Evolutionary conservation across 1,140 invertebrate species (phyloP), one percentile per base, ranked within the genome.

Genomic region (Tetranychus urticae): DNA sequence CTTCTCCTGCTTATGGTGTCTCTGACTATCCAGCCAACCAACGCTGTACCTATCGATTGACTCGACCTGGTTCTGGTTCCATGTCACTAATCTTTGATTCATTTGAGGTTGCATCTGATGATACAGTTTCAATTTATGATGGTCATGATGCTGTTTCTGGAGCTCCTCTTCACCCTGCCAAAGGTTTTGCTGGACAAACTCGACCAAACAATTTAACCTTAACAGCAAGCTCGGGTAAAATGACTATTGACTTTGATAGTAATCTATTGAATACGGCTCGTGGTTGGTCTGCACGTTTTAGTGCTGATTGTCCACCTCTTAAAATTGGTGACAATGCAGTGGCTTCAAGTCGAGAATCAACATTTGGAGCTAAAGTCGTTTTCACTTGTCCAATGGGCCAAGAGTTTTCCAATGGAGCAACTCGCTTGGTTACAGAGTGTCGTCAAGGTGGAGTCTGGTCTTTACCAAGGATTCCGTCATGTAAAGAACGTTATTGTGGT

Each of bases 401-500:
- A 75, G 89, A 94, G 75, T 94, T 96, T 72, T 84, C 86, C 31
- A 93, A 86, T 59, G 72, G 72, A 4, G 85, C 85, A 70, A 74
- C 79, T 54, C 80, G 82, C 68, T 83, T 92, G 64, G 81, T 81
- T 6, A 89, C 87, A 1, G 80, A 85, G 72, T 93, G 88, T 76
- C 71, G 83, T 66, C 82, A 82, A 66, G 86, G 89, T 67, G 91
- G 91, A 59, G 85, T 88, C 69, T 96, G 91, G 91, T 90, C 86
- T 14, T 79, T 86, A 34, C 82, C 80, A 45, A 88, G 89, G 69
- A 90, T 96, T 69, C 90, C 91, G 4, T 83, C 84, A 70, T 97
- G 91, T 74, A 91, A 96, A 81, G 88, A 92, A 77, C 86, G 93
- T 23, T 97, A 96, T 70, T 97, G 91, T 73, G 89, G 89, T 59